Percentiles rank a stretch among this genome's conserved stretches.
Conservation (phyloP, 2,113 vertebrate genomes). For the Peromyscus californicus region DNA sequence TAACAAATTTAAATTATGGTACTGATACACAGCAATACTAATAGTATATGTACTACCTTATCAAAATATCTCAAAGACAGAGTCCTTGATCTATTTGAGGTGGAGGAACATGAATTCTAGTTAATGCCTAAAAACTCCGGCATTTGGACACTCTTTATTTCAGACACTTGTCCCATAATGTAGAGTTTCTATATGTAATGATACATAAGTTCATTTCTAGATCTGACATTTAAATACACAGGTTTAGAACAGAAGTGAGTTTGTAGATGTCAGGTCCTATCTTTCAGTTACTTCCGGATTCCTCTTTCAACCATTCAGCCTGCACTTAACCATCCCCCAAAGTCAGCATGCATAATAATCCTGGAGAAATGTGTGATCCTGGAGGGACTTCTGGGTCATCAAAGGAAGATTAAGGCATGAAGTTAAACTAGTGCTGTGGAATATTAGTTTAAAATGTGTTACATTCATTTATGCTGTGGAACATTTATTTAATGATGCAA, state of each 20-base stretch:
- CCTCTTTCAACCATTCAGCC: slow-evolving; percentile 31
- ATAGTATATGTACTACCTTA: slow-evolving; percentile 7
- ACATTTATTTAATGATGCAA: no score
- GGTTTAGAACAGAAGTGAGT: slow-evolving; percentile 11
- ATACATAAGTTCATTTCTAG: background rate
- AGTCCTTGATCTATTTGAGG: slow-evolving; percentile 15
- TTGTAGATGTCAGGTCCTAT: background rate
- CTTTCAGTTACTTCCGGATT: slow-evolving; percentile 58
- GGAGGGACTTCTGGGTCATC: slow-evolving; percentile 35
- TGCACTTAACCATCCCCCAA: background rate
- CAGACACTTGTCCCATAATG: background rate
- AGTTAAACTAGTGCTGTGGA: slow-evolving; percentile 33
- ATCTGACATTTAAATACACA: slow-evolving; percentile 53
- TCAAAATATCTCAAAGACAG: slow-evolving; percentile 55
- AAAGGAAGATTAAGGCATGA: slow-evolving; percentile 16
- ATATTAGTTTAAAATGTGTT: no score
- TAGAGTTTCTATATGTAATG: slow-evolving; percentile 23
- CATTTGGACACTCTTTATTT: background rate
- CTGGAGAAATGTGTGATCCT: slow-evolving; percentile 25
- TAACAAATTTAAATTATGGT: slow-evolving; percentile 64
- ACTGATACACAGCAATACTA: slow-evolving; percentile 50
- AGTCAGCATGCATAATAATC: background rate
- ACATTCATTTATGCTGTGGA: no score
- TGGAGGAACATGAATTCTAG: background rate
- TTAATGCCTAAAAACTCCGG: slow-evolving; percentile 10